These are phyloP conservation scores for Acronicta alni DNA, from an alignment of 2,888 invertebrate species.

Conservation along the genomic window DNA sequence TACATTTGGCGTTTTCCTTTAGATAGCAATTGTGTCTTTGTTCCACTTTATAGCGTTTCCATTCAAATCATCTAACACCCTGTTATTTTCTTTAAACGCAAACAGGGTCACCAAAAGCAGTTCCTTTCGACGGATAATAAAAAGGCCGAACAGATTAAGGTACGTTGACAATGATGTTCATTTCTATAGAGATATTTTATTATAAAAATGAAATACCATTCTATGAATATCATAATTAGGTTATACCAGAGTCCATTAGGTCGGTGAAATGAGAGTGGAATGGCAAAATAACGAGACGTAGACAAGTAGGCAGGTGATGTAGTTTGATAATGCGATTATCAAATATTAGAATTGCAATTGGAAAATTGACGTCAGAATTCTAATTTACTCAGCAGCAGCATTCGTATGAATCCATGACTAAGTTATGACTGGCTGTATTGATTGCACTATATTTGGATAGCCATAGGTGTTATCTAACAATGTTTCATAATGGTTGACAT, in stretches of 20 bases:
- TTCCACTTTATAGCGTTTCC: constrained; percentile 34
- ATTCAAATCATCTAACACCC: constrained; percentile 38
- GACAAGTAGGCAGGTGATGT: constrained; percentile 19
- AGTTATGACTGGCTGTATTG: constrained; percentile 43
- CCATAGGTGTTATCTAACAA: too few relatives aligned
- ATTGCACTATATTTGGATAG: constrained; percentile 10
- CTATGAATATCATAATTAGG: constrained; percentile 66
- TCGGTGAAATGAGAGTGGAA: constrained; percentile 68
- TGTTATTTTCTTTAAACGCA: constrained; percentile 34
- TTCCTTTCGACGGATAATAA: constrained; percentile 19
- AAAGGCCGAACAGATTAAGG: constrained; percentile 29
- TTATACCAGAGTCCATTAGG: constrained; percentile 70
- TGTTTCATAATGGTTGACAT: too few relatives aligned
- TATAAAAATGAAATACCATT: constrained; percentile 53
- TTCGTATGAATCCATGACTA: constrained; percentile 33
- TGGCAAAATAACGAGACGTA: constrained; percentile 61
- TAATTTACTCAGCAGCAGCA: constrained; percentile 42
- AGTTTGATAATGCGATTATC: constrained; percentile 43
- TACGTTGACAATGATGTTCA: constrained; percentile 40
- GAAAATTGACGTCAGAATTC: constrained; percentile 24
- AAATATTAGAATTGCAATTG: constrained; percentile 28
- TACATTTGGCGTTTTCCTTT: constrained; percentile 27
- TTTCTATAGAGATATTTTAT: constrained; percentile 52
- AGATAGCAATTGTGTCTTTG: constrained; percentile 36
- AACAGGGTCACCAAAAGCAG: constrained; percentile 18